Percentiles rank a stretch among this genome's conserved stretches.
Evolutionary conservation across 64 coral and sea anemone genomes (phyloP).

Genomic region (Actinia tenebrosa): DNA sequence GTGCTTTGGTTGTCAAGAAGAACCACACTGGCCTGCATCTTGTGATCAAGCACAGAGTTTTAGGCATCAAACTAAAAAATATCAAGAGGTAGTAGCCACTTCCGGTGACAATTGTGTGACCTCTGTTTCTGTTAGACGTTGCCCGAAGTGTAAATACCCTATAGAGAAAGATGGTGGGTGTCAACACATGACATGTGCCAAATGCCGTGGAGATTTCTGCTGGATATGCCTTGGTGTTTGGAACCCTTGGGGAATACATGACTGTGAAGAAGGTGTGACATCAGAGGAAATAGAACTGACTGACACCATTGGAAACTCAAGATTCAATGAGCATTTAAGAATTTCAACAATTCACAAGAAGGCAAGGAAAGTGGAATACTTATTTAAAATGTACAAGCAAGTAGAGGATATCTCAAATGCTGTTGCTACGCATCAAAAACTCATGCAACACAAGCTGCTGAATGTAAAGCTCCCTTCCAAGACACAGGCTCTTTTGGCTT

Average conservation of each 20-base stretch:
- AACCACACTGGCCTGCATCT: conserved; percentile 83
- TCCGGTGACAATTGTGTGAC: conserved; percentile 43
- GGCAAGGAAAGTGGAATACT: conserved; percentile 18
- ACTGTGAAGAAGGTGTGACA: conserved; percentile 8
- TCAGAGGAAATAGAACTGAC: conserved; percentile 60
- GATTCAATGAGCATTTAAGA: conserved; percentile 48
- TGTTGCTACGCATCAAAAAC: background rate
- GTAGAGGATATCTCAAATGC: conserved; percentile 23
- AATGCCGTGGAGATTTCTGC: conserved; percentile 53
- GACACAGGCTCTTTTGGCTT: background rate
- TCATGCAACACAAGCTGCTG: background rate
- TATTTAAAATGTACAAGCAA: conserved; percentile 21
- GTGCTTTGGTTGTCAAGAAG: conserved; percentile 80
- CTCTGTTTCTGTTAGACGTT: conserved; percentile 50
- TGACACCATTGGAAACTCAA: conserved; percentile 28
- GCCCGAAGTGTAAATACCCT: conserved; percentile 54
- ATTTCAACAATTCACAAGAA: conserved; percentile 27
- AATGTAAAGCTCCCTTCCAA: background rate
- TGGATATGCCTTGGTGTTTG: conserved; percentile 45
- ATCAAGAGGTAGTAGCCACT: background rate
- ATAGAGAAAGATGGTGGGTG: conserved; percentile 65
- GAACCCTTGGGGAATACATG: background rate
- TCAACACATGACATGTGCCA: conserved; percentile 56
- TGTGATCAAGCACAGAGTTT: conserved; percentile 64
- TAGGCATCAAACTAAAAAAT: conserved; percentile 31